Evolutionary conservation across 2,797 vertebrate genomes (phyloP).

Genomic region (Pipistrellus nathusii): DNA sequence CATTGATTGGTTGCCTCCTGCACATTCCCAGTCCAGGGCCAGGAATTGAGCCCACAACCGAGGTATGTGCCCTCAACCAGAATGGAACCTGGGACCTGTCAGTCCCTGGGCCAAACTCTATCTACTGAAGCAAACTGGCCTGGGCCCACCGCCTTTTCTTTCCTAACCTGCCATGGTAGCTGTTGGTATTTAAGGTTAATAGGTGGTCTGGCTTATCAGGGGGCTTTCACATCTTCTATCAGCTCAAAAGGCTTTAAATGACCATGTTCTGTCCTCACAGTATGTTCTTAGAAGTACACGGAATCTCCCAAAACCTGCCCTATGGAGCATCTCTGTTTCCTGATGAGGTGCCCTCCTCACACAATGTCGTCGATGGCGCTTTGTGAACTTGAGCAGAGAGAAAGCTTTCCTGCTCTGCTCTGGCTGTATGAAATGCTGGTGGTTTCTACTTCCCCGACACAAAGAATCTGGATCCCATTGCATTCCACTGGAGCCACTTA

Average conservation of each 20-base stretch:
- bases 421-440: not conserved
- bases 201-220: not conserved
- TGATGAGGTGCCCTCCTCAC: accelerated
- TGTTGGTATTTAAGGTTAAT: not conserved
- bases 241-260: not conserved
- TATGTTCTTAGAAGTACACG: not conserved
- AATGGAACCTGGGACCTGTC: too few relatives aligned
- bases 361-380: too few relatives aligned
- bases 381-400: not conserved
- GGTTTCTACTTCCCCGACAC: too few relatives aligned
- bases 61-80: too few relatives aligned
- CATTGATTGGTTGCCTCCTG: too few relatives aligned
- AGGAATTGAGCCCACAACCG: too few relatives aligned
- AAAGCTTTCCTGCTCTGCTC: not conserved
- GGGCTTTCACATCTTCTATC: conserved; percentile 11
- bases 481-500: not conserved
- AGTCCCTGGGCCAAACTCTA: too few relatives aligned
- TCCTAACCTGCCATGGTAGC: not conserved
- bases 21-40: too few relatives aligned
- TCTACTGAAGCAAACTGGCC: too few relatives aligned
- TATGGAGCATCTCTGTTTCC: not conserved
- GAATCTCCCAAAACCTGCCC: not conserved
- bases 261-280: not conserved
- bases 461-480: not conserved
- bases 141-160: not conserved